Evolutionary conservation across 1,140 invertebrate species (phyloP), one percentile per base, ranked within the genome.

Genomic region (Diorhabda carinulata): DNA sequence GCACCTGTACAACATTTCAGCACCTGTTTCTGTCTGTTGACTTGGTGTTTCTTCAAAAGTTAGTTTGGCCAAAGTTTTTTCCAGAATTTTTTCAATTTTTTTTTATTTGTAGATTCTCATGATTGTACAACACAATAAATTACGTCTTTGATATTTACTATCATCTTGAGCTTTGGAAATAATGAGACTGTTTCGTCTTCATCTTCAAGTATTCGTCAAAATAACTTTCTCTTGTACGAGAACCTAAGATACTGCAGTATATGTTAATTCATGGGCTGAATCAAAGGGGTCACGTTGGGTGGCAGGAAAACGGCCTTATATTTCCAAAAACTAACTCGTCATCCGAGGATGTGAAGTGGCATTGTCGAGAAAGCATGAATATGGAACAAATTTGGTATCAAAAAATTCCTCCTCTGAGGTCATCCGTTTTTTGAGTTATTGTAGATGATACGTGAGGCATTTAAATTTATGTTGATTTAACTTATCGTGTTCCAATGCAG

Each of bases 291-390:
- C 58, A 76, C 75, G 66, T 83, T 82, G 69, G 79, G 78, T 64
- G 81, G 80, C 66, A 83, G 69, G 77, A 78, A 82, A 73, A 80
- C 78, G 44, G 75, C 75, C 70, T n/a, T 64, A 64, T 64, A 41
- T 64, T 25, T 25, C 25, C 25, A 25, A 25, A 25, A 25, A 25
- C 0, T 25, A 0, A 25, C 25, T 25, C 25, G 56, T 57, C 5
- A 57, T 57, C 56, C 10, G 56, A 57, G 56, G 56, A 57, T 57
- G 56, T 9, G 56, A 57, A 9, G 56, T 57, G 10, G 56, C 56
- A 10, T 57, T 57, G 56, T 57, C 56, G 8, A 57, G 56, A 57
- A 57, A 57, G 10, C 8, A 10, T 57, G 10, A 57, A 57, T 25
- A 25, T 25, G 25, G 25, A 25, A 25, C 25, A 25, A 25, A 25